Conservation (phyloP, 2,113 vertebrate species). For the Prunella himalayana region DNA sequence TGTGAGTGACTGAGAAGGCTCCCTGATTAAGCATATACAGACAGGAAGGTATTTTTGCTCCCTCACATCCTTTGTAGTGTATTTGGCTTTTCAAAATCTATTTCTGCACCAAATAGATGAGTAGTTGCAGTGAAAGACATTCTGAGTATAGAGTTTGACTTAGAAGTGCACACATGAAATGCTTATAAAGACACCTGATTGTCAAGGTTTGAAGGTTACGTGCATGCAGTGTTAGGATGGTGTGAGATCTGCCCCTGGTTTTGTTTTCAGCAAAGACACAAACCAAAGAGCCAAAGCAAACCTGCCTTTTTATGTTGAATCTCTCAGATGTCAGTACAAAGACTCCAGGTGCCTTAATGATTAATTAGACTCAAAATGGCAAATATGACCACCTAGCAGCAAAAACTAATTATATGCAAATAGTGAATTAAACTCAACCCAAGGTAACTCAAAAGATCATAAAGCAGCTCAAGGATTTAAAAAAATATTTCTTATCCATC, state of each 20-base stretch:
- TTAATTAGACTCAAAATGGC: conserved; percentile 26
- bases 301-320: background rate
- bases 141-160: background rate
- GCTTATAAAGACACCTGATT: background rate
- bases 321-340: background rate
- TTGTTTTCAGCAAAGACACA: background rate
- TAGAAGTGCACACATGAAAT: background rate
- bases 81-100: background rate
- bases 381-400: background rate
- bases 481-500: background rate
- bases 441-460: background rate
- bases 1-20: background rate
- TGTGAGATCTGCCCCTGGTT: background rate
- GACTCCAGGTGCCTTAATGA: background rate
- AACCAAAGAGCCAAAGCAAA: background rate
- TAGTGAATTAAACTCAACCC: background rate
- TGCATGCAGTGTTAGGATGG: rapidly evolving
- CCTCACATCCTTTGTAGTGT: background rate
- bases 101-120: background rate
- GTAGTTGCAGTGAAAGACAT: background rate
- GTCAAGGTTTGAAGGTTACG: background rate
- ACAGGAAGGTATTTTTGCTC: background rate
- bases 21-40: background rate
- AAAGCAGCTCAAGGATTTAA: background rate
- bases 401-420: background rate